Conservation (phyloP, 2,797 vertebrate species). For the Muraenolepis orangiensis region DNA sequence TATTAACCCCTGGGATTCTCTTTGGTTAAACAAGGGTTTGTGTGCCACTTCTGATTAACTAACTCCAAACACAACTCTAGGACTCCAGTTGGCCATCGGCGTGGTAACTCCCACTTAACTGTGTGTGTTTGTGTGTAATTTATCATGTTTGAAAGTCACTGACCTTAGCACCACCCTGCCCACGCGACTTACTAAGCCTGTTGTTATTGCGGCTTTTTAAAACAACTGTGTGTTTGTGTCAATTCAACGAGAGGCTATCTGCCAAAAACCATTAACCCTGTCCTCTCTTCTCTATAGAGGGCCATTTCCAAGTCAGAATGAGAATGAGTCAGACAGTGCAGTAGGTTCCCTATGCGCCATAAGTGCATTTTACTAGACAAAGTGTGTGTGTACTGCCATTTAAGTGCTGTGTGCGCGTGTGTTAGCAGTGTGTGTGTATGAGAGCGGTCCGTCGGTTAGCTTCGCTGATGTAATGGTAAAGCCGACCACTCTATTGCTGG, state of each 20-base stretch:
- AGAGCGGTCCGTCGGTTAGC: no score
- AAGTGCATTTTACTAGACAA: constrained; percentile 21
- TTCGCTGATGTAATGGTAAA: no score
- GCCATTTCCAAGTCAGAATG: constrained; percentile 31
- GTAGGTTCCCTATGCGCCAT: constrained; percentile 23
- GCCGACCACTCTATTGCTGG: no score
- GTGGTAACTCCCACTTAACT: constrained; percentile 25
- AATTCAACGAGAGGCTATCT: constrained; percentile 44
- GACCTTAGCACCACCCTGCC: constrained; percentile 42
- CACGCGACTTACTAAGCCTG: constrained; percentile 44
- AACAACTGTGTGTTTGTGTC: constrained; percentile 30
- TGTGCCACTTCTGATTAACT: constrained; percentile 5
- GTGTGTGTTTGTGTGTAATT: constrained; percentile 23
- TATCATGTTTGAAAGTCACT: constrained; percentile 24
- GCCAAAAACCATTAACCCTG: constrained; percentile 56
- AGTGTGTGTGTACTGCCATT: neutral
- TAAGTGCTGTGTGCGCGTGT: neutral
- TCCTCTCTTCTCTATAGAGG: constrained; percentile 23
- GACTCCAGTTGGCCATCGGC: constrained; percentile 11
- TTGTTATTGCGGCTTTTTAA: constrained; percentile 57
- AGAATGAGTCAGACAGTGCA: constrained; percentile 19
- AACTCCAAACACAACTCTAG: no score
- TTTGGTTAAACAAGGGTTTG: neutral
- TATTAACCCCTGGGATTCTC: neutral
- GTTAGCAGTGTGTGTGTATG: constrained; percentile 9